phyloP scores from a whole-genome alignment of 2,113 vertebrate species.

The Monopterus albus region DNA sequence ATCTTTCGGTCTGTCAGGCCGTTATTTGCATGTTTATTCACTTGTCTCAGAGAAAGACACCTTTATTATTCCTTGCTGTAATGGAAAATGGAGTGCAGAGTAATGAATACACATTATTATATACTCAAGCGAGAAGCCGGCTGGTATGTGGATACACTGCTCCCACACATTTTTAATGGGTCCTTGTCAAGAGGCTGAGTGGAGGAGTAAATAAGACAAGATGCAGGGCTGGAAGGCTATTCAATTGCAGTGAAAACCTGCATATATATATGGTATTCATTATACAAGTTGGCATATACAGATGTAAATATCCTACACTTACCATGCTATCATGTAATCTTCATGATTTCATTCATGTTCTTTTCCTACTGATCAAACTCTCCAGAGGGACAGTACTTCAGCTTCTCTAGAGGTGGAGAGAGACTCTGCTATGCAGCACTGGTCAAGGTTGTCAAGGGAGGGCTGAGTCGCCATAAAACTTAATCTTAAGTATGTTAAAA shows the following conservation, averaged over 20 bases:
- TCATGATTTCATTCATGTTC: not conserved
- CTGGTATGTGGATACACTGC: slow-evolving; percentile 19
- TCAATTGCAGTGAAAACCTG: not conserved
- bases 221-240: not conserved
- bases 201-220: slow-evolving; percentile 24
- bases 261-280: not conserved
- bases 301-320: not conserved
- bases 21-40: slow-evolving; percentile 42
- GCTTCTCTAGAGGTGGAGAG: not conserved
- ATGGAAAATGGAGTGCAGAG: slow-evolving; percentile 40
- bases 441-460: not conserved
- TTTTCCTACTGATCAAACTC: not conserved
- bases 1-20: not conserved
- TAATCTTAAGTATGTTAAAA: not conserved
- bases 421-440: not conserved
- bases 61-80: slow-evolving; percentile 16
- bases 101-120: slow-evolving; percentile 59
- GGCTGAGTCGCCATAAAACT: not conserved
- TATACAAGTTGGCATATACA: not conserved
- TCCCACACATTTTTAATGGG: slow-evolving; percentile 45
- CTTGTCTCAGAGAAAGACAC: slow-evolving; percentile 19
- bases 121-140: slow-evolving; percentile 36
- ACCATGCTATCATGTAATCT: not conserved
- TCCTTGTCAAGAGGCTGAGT: slow-evolving; percentile 32
- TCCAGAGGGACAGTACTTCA: too few relatives aligned